phyloP scores from a whole-genome alignment of 1,140 invertebrate genomes.

The Idris sp. region DNA sequence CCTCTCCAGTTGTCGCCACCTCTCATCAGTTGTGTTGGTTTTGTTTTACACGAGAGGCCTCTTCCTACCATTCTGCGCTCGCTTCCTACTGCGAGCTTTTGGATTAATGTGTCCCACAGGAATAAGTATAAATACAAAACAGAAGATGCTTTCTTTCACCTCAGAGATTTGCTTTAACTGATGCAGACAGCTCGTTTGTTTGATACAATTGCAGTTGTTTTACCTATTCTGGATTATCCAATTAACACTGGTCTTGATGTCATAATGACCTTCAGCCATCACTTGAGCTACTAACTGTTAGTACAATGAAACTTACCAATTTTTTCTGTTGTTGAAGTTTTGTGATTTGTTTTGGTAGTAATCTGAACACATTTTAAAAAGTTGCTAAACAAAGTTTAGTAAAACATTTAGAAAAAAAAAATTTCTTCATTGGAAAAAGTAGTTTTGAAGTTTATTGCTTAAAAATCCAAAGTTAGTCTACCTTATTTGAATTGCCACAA shows the following conservation, averaged over 20 bases:
- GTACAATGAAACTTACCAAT: too few species aligned
- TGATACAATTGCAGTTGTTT: conserved; percentile 18
- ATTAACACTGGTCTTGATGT: conserved; percentile 7
- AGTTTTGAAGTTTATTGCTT: too few species aligned
- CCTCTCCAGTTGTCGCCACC: conserved; percentile 54
- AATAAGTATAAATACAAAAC: conserved; percentile 73
- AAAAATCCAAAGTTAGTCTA: too few species aligned
- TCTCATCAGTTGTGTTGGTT: conserved; percentile 51
- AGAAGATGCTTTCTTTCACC: conserved; percentile 63
- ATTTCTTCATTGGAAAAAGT: too few species aligned
- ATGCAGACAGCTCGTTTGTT: conserved; percentile 5
- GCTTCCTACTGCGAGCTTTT: conserved; percentile 39
- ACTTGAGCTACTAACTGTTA: too few species aligned
- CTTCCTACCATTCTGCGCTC: conserved; percentile 42
- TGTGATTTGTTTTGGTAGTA: too few species aligned
- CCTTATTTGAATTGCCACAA: too few species aligned
- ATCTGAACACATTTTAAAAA: too few species aligned
- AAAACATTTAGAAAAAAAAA: too few species aligned
- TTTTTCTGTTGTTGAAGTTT: too few species aligned
- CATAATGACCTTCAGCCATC: too few species aligned
- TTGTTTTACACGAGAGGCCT: conserved; percentile 52
- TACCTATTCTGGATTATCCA: conserved; percentile 12
- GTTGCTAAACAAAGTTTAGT: too few species aligned
- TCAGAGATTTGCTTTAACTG: conserved; percentile 20
- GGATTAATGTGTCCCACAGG: conserved; percentile 72